phyloP scores from a whole-genome alignment of 2,797 vertebrate genomes.

The Tarsius wallacei region DNA sequence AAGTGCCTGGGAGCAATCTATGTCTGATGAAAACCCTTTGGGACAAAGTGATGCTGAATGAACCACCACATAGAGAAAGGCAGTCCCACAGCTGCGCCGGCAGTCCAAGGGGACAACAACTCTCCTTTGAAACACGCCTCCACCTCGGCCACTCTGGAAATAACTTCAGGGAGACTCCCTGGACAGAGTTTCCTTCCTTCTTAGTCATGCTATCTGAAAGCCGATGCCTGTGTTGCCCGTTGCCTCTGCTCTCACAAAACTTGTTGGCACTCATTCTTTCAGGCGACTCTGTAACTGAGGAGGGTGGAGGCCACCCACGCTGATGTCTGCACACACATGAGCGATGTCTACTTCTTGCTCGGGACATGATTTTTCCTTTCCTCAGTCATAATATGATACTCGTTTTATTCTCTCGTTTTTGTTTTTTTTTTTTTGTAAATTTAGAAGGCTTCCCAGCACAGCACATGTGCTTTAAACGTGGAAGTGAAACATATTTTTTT shows the following conservation, averaged over 20 bases:
- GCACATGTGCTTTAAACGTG: not conserved
- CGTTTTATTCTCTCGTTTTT: too few species aligned
- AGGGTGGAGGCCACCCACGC: not conserved
- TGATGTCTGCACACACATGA: not conserved
- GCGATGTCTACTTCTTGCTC: not conserved
- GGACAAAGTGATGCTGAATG: constrained; percentile 30
- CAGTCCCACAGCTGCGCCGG: not conserved
- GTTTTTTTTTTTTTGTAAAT: not conserved
- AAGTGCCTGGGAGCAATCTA: not conserved
- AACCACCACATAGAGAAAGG: not conserved
- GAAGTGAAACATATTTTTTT: not conserved
- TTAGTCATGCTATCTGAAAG: not conserved
- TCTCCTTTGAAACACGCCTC: not conserved
- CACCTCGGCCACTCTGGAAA: not conserved
- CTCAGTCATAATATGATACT: not conserved
- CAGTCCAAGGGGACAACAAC: not conserved
- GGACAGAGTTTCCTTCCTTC: not conserved
- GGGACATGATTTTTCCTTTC: not conserved
- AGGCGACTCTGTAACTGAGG: rapidly evolving
- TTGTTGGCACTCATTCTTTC: not conserved
- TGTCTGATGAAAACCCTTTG: not conserved
- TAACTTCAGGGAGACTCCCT: not conserved
- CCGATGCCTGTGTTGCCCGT: rapidly evolving
- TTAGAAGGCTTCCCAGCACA: not conserved
- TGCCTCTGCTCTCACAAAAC: not conserved